A percentile compares a stretch with the other conserved stretches of the same genome.
Evolutionary conservation across 2,113 vertebrate genomes (phyloP).

Genomic region (Anolis carolinensis): DNA sequence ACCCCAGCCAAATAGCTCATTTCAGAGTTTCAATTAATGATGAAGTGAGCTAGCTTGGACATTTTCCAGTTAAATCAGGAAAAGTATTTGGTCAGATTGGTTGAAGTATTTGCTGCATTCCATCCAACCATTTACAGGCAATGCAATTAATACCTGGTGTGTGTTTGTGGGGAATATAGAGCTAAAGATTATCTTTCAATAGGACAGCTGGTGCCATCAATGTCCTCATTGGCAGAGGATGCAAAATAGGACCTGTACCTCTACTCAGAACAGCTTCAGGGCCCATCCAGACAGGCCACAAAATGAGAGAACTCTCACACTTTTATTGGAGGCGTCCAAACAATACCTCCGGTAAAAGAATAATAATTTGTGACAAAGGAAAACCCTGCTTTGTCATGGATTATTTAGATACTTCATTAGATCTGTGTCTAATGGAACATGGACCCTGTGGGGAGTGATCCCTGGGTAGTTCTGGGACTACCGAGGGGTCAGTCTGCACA

Average conservation of each 20-base stretch:
- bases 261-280: neutral
- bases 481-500: too few relatives aligned
- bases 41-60: slow-evolving; percentile 50
- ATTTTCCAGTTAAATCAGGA: slow-evolving; percentile 8
- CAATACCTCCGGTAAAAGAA: too few relatives aligned
- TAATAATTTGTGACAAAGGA: too few relatives aligned
- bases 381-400: too few relatives aligned
- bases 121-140: slow-evolving; percentile 10
- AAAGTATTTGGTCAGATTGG: neutral
- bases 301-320: too few relatives aligned
- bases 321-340: too few relatives aligned
- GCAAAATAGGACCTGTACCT: neutral
- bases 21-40: slow-evolving; percentile 74
- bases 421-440: too few relatives aligned
- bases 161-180: neutral
- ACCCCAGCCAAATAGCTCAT: slow-evolving; percentile 59
- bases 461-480: too few relatives aligned
- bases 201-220: neutral
- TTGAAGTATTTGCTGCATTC: neutral
- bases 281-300: too few relatives aligned
- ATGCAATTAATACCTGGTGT: neutral
- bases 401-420: too few relatives aligned
- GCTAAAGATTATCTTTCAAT: accelerated
- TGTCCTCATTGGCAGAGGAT: neutral
- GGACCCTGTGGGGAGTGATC: too few relatives aligned